phyloP scores from a whole-genome alignment of 2,113 vertebrate species.

The Mionectes macconnelli region DNA sequence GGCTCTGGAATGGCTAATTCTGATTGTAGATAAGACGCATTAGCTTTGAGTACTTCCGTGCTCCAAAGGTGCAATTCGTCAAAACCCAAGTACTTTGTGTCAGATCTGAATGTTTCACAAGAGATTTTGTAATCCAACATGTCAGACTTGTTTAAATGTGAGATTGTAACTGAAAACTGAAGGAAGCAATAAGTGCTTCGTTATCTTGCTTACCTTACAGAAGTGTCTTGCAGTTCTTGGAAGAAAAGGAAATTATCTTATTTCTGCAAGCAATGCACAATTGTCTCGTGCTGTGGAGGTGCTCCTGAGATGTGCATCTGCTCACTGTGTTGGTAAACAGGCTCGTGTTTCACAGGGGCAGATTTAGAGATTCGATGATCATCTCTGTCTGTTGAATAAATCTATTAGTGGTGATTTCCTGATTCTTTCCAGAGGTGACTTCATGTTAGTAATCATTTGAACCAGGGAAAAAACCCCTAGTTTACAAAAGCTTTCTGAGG shows the following conservation, averaged over 20 bases:
- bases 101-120: constrained; percentile 1
- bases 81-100: constrained; percentile 51
- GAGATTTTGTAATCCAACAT: constrained; percentile 40
- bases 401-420: not conserved
- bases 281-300: fast-evolving
- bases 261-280: not conserved
- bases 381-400: not conserved
- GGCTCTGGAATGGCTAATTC: not conserved
- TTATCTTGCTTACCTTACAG: constrained; percentile 22
- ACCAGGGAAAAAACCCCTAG: not conserved
- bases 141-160: constrained; percentile 41
- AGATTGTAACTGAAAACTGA: constrained; percentile 5
- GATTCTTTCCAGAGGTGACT: not conserved
- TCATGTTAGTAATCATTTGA: not conserved
- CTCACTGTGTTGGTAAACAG: not conserved
- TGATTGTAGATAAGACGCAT: not conserved
- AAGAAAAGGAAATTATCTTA: not conserved
- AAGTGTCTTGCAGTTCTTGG: not conserved
- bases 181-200: not conserved
- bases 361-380: fast-evolving
- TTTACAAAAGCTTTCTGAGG: not conserved
- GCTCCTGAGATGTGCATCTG: fast-evolving
- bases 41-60: constrained; percentile 35
- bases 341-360: not conserved
- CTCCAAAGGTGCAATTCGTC: not conserved